Conservation (phyloP, 2,797 vertebrate genomes). For the Helarctos malayanus region DNA sequence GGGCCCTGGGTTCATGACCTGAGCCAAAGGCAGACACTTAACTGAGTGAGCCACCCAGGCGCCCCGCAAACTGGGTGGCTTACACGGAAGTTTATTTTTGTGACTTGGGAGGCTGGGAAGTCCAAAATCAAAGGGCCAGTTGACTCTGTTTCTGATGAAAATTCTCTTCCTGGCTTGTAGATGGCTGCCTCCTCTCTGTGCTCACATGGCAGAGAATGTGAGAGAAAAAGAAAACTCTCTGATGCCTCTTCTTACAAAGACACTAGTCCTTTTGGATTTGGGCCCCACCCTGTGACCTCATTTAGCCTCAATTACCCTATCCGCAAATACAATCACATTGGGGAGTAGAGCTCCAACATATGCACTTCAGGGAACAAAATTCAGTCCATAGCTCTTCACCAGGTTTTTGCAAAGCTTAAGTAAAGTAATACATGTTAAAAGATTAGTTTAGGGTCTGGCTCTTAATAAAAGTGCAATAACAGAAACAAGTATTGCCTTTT, state of each 20-base stretch:
- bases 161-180: not conserved
- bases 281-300: not conserved
- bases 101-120: not conserved
- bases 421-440: not conserved
- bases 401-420: constrained; percentile 23
- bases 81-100: not conserved
- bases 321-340: not conserved
- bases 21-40: too few relatives aligned
- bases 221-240: not conserved
- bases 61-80: not conserved
- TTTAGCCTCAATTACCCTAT: not conserved
- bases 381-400: not conserved
- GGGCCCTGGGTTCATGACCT: too few relatives aligned
- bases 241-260: not conserved
- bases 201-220: not conserved
- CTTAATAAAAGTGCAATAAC: not conserved
- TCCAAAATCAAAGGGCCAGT: not conserved
- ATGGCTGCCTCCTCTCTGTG: not conserved
- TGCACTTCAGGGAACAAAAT: not conserved
- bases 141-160: not conserved
- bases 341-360: not conserved
- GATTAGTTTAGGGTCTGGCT: not conserved
- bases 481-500: not conserved
- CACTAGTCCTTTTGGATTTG: not conserved
- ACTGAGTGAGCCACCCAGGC: too few relatives aligned